Percentiles rank a stretch among this genome's conserved stretches.
Conservation (phyloP, 92 coral and sea anemone genomes). For the Umimayanthus chanpuru region DNA sequence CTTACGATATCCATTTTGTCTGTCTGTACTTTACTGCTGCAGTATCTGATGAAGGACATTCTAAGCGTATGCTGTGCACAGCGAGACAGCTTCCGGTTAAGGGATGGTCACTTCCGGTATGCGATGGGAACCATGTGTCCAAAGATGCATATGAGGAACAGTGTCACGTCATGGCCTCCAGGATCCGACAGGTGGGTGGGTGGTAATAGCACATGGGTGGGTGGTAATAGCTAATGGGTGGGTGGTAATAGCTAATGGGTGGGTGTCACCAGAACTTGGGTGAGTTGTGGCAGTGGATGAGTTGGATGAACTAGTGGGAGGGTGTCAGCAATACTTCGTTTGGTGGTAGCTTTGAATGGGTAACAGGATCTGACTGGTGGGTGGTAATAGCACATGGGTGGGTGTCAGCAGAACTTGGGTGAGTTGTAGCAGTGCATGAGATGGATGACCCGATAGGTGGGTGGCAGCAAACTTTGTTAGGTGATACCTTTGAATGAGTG, state of each 20-base stretch:
- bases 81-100: constrained; percentile 77
- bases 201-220: not conserved
- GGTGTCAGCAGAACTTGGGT: not conserved
- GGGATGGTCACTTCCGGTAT: constrained; percentile 86
- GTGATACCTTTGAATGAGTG: not conserved
- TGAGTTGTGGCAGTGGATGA: not conserved
- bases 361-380: not conserved
- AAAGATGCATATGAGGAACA: constrained; percentile 85
- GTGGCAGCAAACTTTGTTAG: not conserved
- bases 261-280: not conserved
- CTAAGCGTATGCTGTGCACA: constrained; percentile 83
- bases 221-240: no score
- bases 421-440: not conserved
- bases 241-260: not conserved
- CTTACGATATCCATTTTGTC: not conserved
- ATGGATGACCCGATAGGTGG: not conserved
- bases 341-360: not conserved
- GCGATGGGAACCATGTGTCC: constrained; percentile 86
- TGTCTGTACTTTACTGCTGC: constrained; percentile 2
- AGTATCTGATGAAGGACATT: constrained; percentile 90
- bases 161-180: constrained; percentile 86
- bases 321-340: not conserved
- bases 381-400: not conserved
- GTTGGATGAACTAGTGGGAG: not conserved
- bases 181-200: constrained; percentile 59